These are phyloP conservation scores for Nilaparvata lugens DNA, from an alignment of 1,140 invertebrate species.

Conservation along the genomic window DNA sequence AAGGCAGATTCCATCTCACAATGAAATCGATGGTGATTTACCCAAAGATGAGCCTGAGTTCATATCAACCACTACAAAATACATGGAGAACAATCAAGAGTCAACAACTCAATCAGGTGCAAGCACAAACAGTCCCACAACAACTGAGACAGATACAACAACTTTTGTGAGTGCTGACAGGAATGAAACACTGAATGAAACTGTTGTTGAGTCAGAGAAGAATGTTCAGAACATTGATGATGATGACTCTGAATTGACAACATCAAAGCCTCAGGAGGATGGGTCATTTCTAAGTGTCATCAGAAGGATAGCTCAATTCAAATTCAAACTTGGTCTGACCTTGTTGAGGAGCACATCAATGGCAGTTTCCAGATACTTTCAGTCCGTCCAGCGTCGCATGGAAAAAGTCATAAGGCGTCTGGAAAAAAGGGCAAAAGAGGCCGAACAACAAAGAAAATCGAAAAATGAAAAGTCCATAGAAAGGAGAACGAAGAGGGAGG, in stretches of 20 bases:
- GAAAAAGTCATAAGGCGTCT: conserved; percentile 29
- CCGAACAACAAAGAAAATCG: no score
- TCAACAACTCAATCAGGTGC: conserved; percentile 2
- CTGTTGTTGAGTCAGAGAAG: conserved; percentile 2
- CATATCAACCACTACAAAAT: not conserved
- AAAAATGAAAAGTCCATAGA: no score
- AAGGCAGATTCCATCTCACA: conserved; percentile 14
- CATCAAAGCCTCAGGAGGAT: conserved; percentile 20
- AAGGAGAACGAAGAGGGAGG: no score
- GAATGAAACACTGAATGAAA: conserved; percentile 9
- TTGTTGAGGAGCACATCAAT: conserved; percentile 41
- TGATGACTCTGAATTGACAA: not conserved
- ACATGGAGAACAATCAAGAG: not conserved
- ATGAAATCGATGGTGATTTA: conserved; percentile 24
- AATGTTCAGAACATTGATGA: not conserved
- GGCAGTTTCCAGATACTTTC: conserved; percentile 41
- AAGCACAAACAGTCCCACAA: conserved; percentile 11
- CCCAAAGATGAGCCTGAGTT: conserved; percentile 18
- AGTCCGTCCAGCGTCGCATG: conserved; percentile 40
- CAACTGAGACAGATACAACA: conserved; percentile 19
- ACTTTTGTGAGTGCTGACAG: conserved; percentile 28
- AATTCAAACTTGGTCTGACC: conserved; percentile 40
- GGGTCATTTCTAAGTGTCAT: conserved; percentile 37
- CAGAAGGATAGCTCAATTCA: conserved; percentile 40
- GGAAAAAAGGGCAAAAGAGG: conserved; percentile 15